Evolutionary conservation across 2,888 invertebrate genomes (phyloP).

Genomic region (Dryococelus australis): DNA sequence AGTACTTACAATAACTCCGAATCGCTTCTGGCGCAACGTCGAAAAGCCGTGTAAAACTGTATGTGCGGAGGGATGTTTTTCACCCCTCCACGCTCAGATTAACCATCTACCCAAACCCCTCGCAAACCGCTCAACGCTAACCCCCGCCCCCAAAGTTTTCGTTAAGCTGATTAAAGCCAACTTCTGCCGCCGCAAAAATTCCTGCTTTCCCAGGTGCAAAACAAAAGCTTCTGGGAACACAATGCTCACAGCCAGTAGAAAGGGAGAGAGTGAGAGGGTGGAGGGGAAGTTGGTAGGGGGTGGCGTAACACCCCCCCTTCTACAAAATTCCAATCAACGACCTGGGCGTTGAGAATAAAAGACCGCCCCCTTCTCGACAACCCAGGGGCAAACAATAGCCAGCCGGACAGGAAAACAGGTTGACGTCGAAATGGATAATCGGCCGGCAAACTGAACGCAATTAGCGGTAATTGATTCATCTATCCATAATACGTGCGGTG

Average conservation of each 20-base stretch:
- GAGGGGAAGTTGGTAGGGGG: neutral
- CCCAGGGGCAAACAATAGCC: neutral
- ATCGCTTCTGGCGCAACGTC: neutral
- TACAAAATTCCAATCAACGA: neutral
- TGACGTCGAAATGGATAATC: neutral
- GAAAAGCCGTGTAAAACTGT: neutral
- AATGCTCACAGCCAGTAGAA: neutral
- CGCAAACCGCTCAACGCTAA: too few relatives aligned
- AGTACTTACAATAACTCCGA: too few relatives aligned
- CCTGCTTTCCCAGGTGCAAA: neutral
- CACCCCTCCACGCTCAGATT: neutral
- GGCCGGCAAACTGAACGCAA: constrained; percentile 2
- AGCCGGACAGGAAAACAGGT: neutral
- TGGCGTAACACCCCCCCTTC: neutral
- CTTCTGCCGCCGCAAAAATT: neutral
- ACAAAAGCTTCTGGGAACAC: neutral
- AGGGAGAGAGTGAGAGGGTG: neutral
- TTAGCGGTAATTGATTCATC: constrained; percentile 11
- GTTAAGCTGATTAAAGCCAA: neutral
- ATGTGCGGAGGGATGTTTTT: neutral
- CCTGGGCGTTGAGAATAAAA: neutral
- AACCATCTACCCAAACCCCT: neutral
- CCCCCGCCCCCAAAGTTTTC: neutral
- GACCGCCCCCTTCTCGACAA: neutral
- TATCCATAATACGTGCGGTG: neutral